Evolutionary conservation across 2,797 vertebrate species (phyloP).

Genomic region (Corythornis leucogaster): DNA sequence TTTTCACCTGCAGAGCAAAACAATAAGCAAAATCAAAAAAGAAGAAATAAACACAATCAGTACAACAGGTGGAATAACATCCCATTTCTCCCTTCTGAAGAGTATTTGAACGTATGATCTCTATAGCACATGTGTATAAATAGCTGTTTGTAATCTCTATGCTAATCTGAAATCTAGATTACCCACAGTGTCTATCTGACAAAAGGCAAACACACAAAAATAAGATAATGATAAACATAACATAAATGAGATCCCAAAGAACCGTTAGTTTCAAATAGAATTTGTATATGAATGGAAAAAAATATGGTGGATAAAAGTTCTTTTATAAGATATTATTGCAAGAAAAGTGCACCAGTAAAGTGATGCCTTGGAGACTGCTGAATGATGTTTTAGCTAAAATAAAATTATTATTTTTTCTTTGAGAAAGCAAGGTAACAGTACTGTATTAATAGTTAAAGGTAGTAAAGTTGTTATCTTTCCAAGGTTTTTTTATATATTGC

Average conservation of each 20-base stretch:
- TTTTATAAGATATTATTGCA: neutral
- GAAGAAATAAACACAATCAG: neutral
- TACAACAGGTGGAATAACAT: neutral
- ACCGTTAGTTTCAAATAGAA: neutral
- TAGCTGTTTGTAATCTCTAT: neutral
- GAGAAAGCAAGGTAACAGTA: neutral
- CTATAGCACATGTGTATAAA: neutral
- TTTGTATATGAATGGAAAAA: neutral
- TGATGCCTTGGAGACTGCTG: neutral
- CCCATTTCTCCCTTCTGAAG: neutral
- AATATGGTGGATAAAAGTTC: neutral
- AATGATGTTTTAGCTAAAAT: neutral
- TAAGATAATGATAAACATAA: neutral
- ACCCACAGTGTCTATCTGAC: neutral
- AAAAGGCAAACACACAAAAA: neutral
- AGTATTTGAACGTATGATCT: neutral
- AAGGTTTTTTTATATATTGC: neutral
- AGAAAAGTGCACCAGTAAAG: neutral
- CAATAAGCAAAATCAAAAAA: neutral
- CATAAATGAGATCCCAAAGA: neutral
- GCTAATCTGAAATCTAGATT: neutral
- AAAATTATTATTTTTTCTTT: neutral
- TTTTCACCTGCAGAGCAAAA: slow-evolving; percentile 61
- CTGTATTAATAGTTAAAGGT: neutral
- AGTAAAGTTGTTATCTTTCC: neutral